Base-by-base conservation (phyloP, 2,797 vertebrate species). In the Zenarchopterus dispar region DNA sequence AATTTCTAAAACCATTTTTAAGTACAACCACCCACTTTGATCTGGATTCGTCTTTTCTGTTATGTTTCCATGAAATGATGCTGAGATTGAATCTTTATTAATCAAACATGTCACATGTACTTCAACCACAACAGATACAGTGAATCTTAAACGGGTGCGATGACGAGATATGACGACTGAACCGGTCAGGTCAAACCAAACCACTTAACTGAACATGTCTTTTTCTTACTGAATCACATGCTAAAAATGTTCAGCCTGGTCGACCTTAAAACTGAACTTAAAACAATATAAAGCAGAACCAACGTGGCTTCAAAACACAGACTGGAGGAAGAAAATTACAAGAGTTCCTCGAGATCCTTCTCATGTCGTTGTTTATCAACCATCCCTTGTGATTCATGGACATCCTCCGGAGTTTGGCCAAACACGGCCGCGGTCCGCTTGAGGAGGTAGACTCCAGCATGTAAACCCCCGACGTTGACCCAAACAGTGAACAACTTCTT, bases 391-490 rank as follows among this genome's bases (percentile, higher is more conserved):
- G 89, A 75, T 50, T 92, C 84, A 68, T 83, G 43, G 59, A 85
- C 22, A 6, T 93, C 92, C 63, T 92, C 91, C 0, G 91, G 82
- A 64, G 86, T 91, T 77, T 85, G 82, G 28, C 91, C 91, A 78
- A 92, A 94, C 75, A 72, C 58, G 3, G 71, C 85, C 0, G 6
- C 54, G 0, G 95, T 97, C 68, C 97, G 93, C 78, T 91, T 94
- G 67, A 99, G 94, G 50, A 98, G 94, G 47, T 95, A 98, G 28
- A 99, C 97, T 0, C 95, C 97, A 3, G 97, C 97, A 2, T 97
- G 96, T 51, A 99, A 94, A 8, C 97, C 98, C 0, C 97, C 98
- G 0, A 99, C 94, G 4, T 99, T 99, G 67, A 98, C 97, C 98
- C 98, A 98, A 59, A 98, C 95, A 0, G 96, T 98, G 81, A 95